Percentiles rank a stretch among this genome's conserved stretches.
These are phyloP conservation scores for Opisthocomus hoazin DNA, from an alignment of 2,113 vertebrate species.

Conservation along the genomic window DNA sequence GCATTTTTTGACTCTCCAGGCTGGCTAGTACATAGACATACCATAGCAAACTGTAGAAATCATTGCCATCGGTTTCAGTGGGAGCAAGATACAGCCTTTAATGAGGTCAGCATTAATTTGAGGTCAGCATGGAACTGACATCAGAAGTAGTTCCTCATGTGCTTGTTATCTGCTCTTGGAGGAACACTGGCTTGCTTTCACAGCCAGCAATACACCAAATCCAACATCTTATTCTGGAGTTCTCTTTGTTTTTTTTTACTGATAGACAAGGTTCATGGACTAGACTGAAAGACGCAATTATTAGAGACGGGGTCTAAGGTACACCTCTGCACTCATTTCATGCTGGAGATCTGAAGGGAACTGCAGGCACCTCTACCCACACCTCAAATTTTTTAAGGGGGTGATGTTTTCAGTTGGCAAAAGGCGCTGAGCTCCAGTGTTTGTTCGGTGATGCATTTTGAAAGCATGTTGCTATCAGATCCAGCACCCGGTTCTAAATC, in stretches of 20 bases:
- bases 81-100: neutral
- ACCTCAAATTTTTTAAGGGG: neutral
- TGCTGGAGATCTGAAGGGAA: neutral
- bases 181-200: neutral
- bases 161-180: neutral
- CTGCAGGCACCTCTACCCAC: neutral
- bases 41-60: neutral
- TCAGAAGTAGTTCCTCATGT: slow-evolving; percentile 12
- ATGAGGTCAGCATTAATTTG: slow-evolving; percentile 34
- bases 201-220: neutral
- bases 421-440: neutral
- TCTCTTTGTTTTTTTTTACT: neutral
- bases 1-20: neutral
- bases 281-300: neutral
- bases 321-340: neutral
- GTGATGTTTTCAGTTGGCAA: neutral
- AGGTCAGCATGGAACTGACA: neutral
- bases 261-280: neutral
- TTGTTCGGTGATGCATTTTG: neutral
- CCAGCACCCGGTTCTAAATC: neutral
- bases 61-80: neutral
- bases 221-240: neutral
- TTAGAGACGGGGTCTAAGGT: neutral
- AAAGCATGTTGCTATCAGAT: neutral
- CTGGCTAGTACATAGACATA: neutral